These are phyloP conservation scores for Neodiprion lecontei DNA, from an alignment of 1,140 invertebrate species.

Conservation along the genomic window DNA sequence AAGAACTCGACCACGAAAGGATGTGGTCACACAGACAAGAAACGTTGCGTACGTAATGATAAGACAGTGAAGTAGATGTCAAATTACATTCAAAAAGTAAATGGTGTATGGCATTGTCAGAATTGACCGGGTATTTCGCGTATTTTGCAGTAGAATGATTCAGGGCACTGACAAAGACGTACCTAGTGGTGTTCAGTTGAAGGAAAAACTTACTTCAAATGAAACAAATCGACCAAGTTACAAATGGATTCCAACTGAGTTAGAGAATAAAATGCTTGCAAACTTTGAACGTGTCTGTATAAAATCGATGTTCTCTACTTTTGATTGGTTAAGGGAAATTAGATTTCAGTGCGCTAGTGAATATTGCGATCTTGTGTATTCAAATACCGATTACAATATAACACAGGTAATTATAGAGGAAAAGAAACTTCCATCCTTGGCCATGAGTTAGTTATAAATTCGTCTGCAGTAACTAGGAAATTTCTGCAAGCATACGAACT, in stretches of 20 bases:
- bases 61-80: not conserved
- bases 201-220: not conserved
- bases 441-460: too few species aligned
- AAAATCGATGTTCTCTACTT: conserved; percentile 27
- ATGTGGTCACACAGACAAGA: not conserved
- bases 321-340: conserved; percentile 32
- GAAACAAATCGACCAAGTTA: conserved; percentile 6
- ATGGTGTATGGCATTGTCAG: not conserved
- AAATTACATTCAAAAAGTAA: not conserved
- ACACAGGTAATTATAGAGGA: not conserved
- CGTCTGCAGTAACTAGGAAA: too few species aligned
- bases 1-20: not conserved
- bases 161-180: not conserved
- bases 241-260: conserved; percentile 27
- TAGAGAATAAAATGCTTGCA: conserved; percentile 25
- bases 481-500: too few species aligned
- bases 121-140: not conserved
- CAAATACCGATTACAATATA: not conserved
- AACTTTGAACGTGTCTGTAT: conserved; percentile 25
- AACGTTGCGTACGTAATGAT: not conserved
- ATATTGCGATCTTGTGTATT: conserved; percentile 3
- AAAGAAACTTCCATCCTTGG: not conserved
- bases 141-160: not conserved
- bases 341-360: conserved; percentile 22
- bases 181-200: not conserved